Conservation (phyloP, 2,113 vertebrate genomes). For the Ellobius talpinus region DNA sequence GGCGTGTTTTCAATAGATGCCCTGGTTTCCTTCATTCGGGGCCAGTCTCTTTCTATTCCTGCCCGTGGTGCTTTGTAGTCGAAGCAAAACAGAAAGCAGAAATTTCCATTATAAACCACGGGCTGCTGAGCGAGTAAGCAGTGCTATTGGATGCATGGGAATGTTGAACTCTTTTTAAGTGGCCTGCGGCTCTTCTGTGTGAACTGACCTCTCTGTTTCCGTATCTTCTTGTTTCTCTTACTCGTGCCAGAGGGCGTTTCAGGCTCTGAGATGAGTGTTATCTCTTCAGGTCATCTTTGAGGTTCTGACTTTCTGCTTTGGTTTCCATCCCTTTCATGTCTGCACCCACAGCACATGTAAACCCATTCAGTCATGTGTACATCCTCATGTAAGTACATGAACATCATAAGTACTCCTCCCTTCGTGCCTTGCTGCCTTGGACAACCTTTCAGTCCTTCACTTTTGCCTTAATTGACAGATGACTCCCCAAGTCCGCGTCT, state of each 20-base stretch:
- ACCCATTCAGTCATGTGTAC: slow-evolving; percentile 81
- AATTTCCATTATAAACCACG: not conserved
- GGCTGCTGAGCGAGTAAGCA: not conserved
- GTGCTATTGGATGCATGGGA: not conserved
- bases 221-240: slow-evolving; percentile 77
- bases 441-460: slow-evolving; percentile 22
- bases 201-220: slow-evolving; percentile 82
- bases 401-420: slow-evolving; percentile 69
- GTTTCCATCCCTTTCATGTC: slow-evolving; percentile 82
- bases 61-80: not conserved
- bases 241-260: slow-evolving; percentile 74
- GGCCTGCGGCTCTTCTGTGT: slow-evolving; percentile 66
- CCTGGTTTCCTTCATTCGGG: not conserved
- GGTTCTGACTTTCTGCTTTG: slow-evolving; percentile 82
- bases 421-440: slow-evolving; percentile 67
- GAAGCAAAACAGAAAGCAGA: not conserved
- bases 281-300: slow-evolving; percentile 82
- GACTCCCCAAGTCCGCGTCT: not conserved
- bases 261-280: slow-evolving; percentile 79
- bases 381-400: slow-evolving; percentile 81
- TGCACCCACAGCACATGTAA: slow-evolving; percentile 79
- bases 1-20: not conserved
- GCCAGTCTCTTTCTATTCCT: not conserved
- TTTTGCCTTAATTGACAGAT: slow-evolving; percentile 8
- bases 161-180: slow-evolving; percentile 33